Conservation (phyloP, 2,888 invertebrate genomes). For the Limenitis camilla region DNA sequence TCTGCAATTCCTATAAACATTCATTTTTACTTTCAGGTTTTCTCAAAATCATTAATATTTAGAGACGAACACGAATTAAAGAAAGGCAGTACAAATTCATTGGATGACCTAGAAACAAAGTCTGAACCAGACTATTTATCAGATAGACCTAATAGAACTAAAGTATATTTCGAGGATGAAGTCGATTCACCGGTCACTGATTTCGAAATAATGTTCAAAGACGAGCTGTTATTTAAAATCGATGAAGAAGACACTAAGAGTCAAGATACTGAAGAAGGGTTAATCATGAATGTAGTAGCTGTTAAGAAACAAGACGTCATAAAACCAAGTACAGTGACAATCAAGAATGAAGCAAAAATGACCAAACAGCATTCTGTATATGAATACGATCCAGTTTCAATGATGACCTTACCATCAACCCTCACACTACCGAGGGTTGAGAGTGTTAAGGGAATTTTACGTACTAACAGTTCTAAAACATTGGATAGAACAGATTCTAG, state of each 20-base stretch:
- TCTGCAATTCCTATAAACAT: neutral
- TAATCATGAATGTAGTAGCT: slow-evolving; percentile 58
- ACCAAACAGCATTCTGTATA: slow-evolving; percentile 55
- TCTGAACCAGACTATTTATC: slow-evolving; percentile 61
- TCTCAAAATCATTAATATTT: slow-evolving; percentile 69
- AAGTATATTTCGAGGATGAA: slow-evolving; percentile 70
- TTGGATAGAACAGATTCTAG: slow-evolving; percentile 55
- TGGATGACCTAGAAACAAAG: slow-evolving; percentile 64
- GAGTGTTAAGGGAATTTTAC: slow-evolving; percentile 60
- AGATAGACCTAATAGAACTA: slow-evolving; percentile 61
- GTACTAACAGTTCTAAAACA: slow-evolving; percentile 57
- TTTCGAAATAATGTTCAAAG: slow-evolving; percentile 73
- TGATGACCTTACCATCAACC: slow-evolving; percentile 48
- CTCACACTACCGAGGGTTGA: slow-evolving; percentile 58
- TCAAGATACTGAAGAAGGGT: slow-evolving; percentile 58
- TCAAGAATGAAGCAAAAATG: slow-evolving; percentile 64
- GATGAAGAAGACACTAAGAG: slow-evolving; percentile 61
- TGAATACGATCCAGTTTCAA: slow-evolving; percentile 54
- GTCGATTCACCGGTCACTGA: slow-evolving; percentile 67
- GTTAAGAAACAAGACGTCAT: slow-evolving; percentile 60
- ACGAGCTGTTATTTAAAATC: slow-evolving; percentile 67
- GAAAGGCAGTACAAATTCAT: slow-evolving; percentile 45
- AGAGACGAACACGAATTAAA: slow-evolving; percentile 63
- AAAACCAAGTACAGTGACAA: slow-evolving; percentile 62
- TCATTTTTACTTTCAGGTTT: slow-evolving; percentile 51